Evolutionary conservation across 2,797 vertebrate species (phyloP), one percentile per base, ranked within the genome.

Genomic region (Manis crassicaudata): DNA sequence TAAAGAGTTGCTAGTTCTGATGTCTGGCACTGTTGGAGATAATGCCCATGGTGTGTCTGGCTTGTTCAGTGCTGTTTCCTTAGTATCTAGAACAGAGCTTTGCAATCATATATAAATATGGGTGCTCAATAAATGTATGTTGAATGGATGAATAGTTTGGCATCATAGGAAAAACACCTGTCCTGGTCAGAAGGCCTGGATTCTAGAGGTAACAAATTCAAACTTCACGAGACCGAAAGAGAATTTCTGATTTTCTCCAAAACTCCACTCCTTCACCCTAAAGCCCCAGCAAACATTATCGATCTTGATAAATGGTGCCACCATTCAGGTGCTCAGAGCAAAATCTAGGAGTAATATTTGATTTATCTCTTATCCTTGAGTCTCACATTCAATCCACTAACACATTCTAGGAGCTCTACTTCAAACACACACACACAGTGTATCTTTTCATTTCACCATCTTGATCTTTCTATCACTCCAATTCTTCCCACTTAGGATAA

Each of bases 211-310:
- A 75, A 91, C 20, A 79, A 72, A 77, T 46, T 76, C 70, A 84
- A 52, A 80, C 17, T 32, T 68, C 29, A 20, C 18, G 56, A 83
- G 43, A 6, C 58, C 84, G 82, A 90, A 84, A 83, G 27, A 88
- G 14, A 82, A 90, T 32, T 80, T 83, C 56, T 84, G 6, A 73
- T 89, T 84, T 93, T 79, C 76, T 92, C 62, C 52, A 50, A 54
- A 95, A 90, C 20, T 21, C 87, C 14, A 56, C 27, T 75, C 6
- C 6, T 88, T 88, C 20, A 37, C 32, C n/a, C 35, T 40, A 90
- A 60, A 89, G 16, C 40, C 32, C 18, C 46, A 81, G 72, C 18
- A 77, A 84, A 85, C 7, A 40, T n/a, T 77, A 29, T 2, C n/a
- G n/a, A 73, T 43, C 43, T 92, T 90, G n/a, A 92, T 72, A 86